These are phyloP conservation scores for Cantharis rustica DNA, from an alignment of 2,888 invertebrate genomes.

Conservation along the genomic window DNA sequence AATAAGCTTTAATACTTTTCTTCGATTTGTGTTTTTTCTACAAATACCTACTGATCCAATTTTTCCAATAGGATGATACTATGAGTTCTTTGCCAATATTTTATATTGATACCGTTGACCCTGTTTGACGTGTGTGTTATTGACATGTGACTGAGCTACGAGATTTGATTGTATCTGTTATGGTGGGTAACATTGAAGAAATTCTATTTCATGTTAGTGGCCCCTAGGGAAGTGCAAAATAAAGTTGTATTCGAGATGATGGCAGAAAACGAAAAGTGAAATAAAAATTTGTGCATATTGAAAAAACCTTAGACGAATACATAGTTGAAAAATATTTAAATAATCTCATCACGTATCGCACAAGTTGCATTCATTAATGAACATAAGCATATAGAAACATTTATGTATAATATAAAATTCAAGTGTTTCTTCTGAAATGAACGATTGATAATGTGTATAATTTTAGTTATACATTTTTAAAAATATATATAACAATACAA, in stretches of 20 bases:
- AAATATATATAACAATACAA: background rate
- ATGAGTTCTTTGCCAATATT: constrained; percentile 21
- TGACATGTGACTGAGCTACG: constrained; percentile 44
- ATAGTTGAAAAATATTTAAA: background rate
- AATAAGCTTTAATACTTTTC: background rate
- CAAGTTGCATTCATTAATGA: background rate
- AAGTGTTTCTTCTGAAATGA: background rate
- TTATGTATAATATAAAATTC: background rate
- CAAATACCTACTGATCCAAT: constrained; percentile 26
- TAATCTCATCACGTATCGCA: background rate
- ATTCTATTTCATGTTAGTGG: constrained; percentile 46
- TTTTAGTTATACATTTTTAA: background rate
- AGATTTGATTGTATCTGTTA: constrained; percentile 45
- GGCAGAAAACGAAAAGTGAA: constrained; percentile 34
- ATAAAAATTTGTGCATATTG: constrained; percentile 23
- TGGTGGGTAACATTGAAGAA: constrained; percentile 41
- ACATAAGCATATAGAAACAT: background rate
- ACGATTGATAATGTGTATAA: constrained; percentile 31
- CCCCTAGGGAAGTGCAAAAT: constrained; percentile 40
- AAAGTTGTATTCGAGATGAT: constrained; percentile 32
- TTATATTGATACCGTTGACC: constrained; percentile 36
- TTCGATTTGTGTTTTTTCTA: constrained; percentile 9
- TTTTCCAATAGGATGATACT: constrained; percentile 12
- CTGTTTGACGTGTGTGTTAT: constrained; percentile 44
- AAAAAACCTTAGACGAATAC: background rate